phyloP scores from a whole-genome alignment of 2,797 vertebrate species.

The Semotilus atromaculatus region DNA sequence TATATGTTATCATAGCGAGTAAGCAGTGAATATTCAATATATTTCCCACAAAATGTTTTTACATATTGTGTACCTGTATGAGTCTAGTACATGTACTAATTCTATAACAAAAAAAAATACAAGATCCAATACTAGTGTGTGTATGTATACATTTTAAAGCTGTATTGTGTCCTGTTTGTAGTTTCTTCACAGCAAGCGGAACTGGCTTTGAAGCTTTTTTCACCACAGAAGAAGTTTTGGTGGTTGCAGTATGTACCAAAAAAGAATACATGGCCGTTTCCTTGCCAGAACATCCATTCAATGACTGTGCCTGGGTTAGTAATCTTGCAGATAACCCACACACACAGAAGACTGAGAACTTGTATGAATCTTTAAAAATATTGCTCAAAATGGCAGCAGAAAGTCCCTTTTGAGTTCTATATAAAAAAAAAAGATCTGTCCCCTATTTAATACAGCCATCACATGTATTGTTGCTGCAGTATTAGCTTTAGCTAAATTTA shows the following conservation, averaged over 20 bases:
- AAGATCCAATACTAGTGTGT: not conserved
- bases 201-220: conserved; percentile 97
- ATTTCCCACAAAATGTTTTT: not conserved
- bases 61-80: not conserved
- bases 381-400: not conserved
- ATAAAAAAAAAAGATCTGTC: not conserved
- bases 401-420: not conserved
- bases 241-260: conserved; percentile 96
- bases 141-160: not conserved
- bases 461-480: not conserved
- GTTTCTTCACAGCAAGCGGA: conserved; percentile 92
- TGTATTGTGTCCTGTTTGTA: conserved; percentile 61
- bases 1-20: not conserved
- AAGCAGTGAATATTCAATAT: not conserved
- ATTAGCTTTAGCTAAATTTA: not conserved
- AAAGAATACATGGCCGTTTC: conserved; percentile 95
- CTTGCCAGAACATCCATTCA: conserved; percentile 83
- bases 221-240: conserved; percentile 88
- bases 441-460: not conserved
- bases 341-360: not conserved
- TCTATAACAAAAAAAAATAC: not conserved
- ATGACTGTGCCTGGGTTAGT: conserved; percentile 90
- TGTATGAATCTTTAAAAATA: not conserved
- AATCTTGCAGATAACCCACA: not conserved
- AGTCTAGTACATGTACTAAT: not conserved